These are phyloP conservation scores for Nysson spinosus DNA, from an alignment of 2,888 invertebrate species.

Conservation along the genomic window DNA sequence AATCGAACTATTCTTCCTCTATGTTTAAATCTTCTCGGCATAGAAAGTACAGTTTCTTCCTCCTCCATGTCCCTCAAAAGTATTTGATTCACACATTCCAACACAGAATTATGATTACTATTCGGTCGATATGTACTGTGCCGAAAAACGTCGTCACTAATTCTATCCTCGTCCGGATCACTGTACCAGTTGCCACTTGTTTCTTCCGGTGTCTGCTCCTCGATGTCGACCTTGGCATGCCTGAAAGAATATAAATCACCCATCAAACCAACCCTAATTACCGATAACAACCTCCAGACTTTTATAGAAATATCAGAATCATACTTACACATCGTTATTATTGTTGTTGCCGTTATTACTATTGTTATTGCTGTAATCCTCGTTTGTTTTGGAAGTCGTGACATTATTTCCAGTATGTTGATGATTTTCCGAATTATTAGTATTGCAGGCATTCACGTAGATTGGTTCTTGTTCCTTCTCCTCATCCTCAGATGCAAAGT, in stretches of 20 bases:
- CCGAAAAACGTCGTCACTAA: constrained; percentile 79
- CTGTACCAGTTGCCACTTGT: constrained; percentile 89
- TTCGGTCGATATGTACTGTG: constrained; percentile 76
- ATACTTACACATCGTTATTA: constrained; percentile 50
- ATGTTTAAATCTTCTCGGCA: constrained; percentile 73
- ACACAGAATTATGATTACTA: constrained; percentile 89
- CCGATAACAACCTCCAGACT: no score
- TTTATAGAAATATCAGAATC: neutral
- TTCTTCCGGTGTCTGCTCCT: constrained; percentile 74
- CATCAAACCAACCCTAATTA: no score
- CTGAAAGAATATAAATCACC: no score
- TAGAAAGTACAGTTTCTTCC: constrained; percentile 72
- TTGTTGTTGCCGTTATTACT: constrained; percentile 42
- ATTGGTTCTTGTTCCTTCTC: constrained; percentile 67
- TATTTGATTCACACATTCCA: constrained; percentile 92
- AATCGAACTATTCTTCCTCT: constrained; percentile 74
- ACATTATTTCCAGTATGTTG: constrained; percentile 44
- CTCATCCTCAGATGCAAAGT: constrained; percentile 71
- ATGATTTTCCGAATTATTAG: constrained; percentile 63
- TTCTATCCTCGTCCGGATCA: constrained; percentile 86
- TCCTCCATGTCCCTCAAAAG: constrained; percentile 85
- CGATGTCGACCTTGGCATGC: constrained; percentile 60
- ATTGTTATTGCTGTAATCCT: constrained; percentile 47
- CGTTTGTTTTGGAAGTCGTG: constrained; percentile 23
- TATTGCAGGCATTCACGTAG: constrained; percentile 69